Percentiles rank a stretch among this genome's conserved stretches.
Evolutionary conservation across 1,140 invertebrate genomes (phyloP).

Genomic region (Acyrthosiphon pisum): DNA sequence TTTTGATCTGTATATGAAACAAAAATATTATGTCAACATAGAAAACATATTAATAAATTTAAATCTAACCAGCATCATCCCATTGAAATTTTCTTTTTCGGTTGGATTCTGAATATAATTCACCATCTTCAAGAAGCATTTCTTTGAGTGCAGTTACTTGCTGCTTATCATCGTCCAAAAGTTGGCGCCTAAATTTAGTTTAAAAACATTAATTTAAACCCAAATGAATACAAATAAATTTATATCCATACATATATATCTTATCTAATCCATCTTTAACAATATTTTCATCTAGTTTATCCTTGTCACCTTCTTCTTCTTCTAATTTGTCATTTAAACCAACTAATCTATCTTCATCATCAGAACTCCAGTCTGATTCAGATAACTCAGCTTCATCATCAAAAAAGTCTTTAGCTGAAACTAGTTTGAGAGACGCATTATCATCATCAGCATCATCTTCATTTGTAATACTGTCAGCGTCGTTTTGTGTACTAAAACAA

Average conservation of each 20-base stretch:
- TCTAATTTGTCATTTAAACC: conserved; percentile 63
- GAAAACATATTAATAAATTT: not conserved
- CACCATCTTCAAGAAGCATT: conserved; percentile 84
- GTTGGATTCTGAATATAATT: conserved; percentile 75
- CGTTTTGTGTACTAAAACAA: not conserved
- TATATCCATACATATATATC: conserved; percentile 70
- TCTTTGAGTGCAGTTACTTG: conserved; percentile 81
- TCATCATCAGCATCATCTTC: not conserved
- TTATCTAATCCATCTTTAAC: conserved; percentile 72
- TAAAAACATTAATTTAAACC: not conserved
- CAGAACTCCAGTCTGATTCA: conserved; percentile 52
- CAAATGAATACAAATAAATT: not conserved
- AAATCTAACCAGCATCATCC: conserved; percentile 61
- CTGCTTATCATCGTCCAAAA: conserved; percentile 82
- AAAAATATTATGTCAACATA: not conserved
- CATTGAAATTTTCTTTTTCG: conserved; percentile 81
- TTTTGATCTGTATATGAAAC: conserved; percentile 8
- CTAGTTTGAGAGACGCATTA: not conserved
- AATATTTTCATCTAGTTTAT: conserved; percentile 73
- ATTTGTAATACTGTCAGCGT: not conserved
- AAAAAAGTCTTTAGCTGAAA: conserved; percentile 43
- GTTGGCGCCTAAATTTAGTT: conserved; percentile 67
- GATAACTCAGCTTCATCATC: conserved; percentile 49
- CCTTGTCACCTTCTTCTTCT: conserved; percentile 75
- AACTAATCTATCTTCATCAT: conserved; percentile 17